Evolutionary conservation across 2,797 vertebrate species (phyloP).

Genomic region (Melanotaenia boesemani): DNA sequence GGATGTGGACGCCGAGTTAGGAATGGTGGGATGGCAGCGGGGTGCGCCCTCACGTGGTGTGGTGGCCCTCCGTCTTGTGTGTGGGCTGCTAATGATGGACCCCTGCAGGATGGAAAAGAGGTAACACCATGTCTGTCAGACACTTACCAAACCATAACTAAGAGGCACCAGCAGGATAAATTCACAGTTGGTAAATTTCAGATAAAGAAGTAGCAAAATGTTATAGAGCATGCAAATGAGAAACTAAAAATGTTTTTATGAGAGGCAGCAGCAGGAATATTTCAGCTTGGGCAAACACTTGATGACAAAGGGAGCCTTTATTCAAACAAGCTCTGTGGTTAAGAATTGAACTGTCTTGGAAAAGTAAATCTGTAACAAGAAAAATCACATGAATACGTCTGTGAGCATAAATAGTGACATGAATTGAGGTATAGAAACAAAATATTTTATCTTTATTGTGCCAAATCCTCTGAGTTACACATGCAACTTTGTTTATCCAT

Average conservation of each 20-base stretch:
- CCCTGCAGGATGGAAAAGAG: slow-evolving; percentile 88
- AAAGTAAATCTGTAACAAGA: slow-evolving; percentile 47
- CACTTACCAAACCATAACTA: slow-evolving; percentile 31
- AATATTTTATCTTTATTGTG: slow-evolving; percentile 54
- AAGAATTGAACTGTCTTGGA: slow-evolving; percentile 37
- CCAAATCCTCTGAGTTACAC: slow-evolving; percentile 75
- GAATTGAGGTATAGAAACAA: slow-evolving; percentile 42
- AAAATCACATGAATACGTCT: slow-evolving; percentile 26
- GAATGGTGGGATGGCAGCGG: slow-evolving; percentile 88
- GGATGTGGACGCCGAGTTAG: slow-evolving; percentile 89
- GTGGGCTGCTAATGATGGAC: slow-evolving; percentile 99
- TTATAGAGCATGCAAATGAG: slow-evolving; percentile 80
- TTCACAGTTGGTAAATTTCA: slow-evolving; percentile 43
- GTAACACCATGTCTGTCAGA: slow-evolving; percentile 62
- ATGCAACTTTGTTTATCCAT: slow-evolving; percentile 80
- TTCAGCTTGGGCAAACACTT: slow-evolving; percentile 53
- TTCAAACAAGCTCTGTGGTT: slow-evolving; percentile 40
- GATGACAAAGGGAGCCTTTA: slow-evolving; percentile 51
- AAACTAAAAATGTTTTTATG: slow-evolving; percentile 78
- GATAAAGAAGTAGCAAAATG: slow-evolving; percentile 81
- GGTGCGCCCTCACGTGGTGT: slow-evolving; percentile 88
- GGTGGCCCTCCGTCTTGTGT: slow-evolving; percentile 92
- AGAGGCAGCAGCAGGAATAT: slow-evolving; percentile 66
- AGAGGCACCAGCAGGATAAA: slow-evolving; percentile 46
- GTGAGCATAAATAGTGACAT: slow-evolving; percentile 37